Percentiles rank a stretch among this genome's conserved stretches.
These are phyloP conservation scores for Drosophila ficusphila DNA, from an alignment of 1,140 invertebrate genomes.

Conservation along the genomic window DNA sequence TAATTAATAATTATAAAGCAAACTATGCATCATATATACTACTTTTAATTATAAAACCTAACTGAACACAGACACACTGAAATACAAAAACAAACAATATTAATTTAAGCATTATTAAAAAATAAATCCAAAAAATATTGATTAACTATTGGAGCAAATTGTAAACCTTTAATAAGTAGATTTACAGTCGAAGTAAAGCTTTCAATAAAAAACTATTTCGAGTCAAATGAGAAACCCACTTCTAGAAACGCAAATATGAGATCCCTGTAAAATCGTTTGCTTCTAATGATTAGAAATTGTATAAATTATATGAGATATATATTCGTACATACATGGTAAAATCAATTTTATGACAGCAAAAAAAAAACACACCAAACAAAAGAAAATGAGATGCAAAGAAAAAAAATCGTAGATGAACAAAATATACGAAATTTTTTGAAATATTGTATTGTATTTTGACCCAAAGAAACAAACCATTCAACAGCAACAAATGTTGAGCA, in stretches of 20 bases:
- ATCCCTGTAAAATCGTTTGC: constrained; percentile 69
- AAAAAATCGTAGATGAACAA: constrained; percentile 52
- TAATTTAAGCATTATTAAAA: constrained; percentile 44
- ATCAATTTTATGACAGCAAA: constrained; percentile 49
- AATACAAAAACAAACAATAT: constrained; percentile 27
- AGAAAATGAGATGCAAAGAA: constrained; percentile 21
- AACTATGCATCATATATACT: constrained; percentile 52
- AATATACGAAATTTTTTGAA: constrained; percentile 63
- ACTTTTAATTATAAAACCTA: constrained; percentile 49
- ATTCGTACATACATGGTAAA: constrained; percentile 43
- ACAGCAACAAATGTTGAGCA: constrained; percentile 63
- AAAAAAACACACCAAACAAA: constrained; percentile 5
- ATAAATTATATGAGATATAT: constrained; percentile 62
- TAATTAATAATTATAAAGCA: constrained; percentile 67
- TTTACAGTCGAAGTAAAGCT: constrained; percentile 28
- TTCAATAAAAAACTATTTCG: constrained; percentile 12
- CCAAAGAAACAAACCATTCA: constrained; percentile 72
- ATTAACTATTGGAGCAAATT: constrained; percentile 41
- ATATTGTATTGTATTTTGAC: constrained; percentile 79
- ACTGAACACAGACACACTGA: constrained; percentile 47
- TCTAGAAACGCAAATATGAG: constrained; percentile 19
- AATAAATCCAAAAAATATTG: constrained; percentile 26
- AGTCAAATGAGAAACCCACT: constrained; percentile 4
- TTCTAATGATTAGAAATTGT: constrained; percentile 77
- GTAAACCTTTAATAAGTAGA: constrained; percentile 48